A percentile compares a stretch with the other conserved stretches of the same genome.
phyloP scores from a whole-genome alignment of 2,113 vertebrate species.

The Suricata suricatta region DNA sequence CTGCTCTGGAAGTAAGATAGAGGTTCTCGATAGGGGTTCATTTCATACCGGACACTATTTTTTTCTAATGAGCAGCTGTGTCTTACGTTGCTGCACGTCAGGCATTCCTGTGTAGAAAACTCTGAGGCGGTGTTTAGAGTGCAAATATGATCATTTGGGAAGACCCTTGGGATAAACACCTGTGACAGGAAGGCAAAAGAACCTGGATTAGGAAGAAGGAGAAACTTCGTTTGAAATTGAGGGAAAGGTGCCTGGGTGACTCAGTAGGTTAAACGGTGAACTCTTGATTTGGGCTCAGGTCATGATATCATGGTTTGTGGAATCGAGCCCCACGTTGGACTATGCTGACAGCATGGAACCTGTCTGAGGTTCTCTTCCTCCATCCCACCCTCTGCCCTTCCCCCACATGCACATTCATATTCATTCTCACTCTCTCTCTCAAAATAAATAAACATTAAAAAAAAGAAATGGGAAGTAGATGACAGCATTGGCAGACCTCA shows the following conservation, averaged over 20 bases:
- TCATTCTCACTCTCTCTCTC: no score
- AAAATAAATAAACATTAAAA: no score
- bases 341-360: no score
- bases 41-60: not conserved
- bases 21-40: not conserved
- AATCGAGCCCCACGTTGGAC: no score
- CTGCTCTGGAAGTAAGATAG: not conserved
- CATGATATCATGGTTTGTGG: no score
- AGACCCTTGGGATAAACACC: not conserved
- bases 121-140: not conserved
- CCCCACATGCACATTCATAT: no score
- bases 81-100: not conserved
- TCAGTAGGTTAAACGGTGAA: no score
- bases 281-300: no score
- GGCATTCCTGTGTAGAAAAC: not conserved
- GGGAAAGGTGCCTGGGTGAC: no score
- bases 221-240: not conserved
- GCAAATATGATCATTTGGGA: not conserved
- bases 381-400: no score
- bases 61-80: not conserved
- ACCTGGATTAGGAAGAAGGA: not conserved
- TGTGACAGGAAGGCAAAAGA: not conserved
- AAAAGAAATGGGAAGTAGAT: no score
- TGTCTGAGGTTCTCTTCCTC: no score
- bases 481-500: not conserved